Evolutionary conservation across 2,797 vertebrate genomes (phyloP), one percentile per base, ranked within the genome.

Genomic region (Semotilus atromaculatus): DNA sequence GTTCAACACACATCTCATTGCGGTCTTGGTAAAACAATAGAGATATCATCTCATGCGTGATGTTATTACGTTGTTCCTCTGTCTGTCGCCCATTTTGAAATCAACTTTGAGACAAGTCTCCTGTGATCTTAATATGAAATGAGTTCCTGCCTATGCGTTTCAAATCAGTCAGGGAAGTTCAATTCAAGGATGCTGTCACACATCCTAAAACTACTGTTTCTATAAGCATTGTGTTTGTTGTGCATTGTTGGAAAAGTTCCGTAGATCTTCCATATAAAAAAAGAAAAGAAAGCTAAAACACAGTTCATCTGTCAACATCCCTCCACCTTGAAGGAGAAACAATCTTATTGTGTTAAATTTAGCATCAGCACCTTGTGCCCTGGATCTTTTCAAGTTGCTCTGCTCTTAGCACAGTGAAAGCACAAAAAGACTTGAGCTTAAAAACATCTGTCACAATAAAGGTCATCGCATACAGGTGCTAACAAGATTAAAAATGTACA

Each of bases 401-500:
- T 43, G 73, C 86, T 87, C 81, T 84, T 84, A 67, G 73, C 82
- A 84, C 36, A 64, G 48, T 48, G 60, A 67, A 82, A 77, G 75
- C 81, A n/a, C 81, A 48, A 83, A 86, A 86, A 75, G 72, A 87
- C 72, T 51, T 34, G 7, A 67, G 82, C 48, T 84, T 82, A 82
- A 74, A 86, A 88, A 86, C 81, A 82, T 85, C 86, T 86, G 88
- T 86, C 70, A 81, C 70, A 80, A 86, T 83, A 94, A 95, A 95
- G 94, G 94, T 95, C 94, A 94, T 87, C 84, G 85, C 86, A 89
- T 91, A 92, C 90, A 89, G 88, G 89, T 92, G 81, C 93, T 93
- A 94, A 94, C 93, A 93, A 93, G 94, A 95, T 93, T 92, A 93
- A 94, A 93, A 93, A 94, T 94, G 93, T 93, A 94, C 91, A 92